Percentiles rank a stretch among this genome's conserved stretches.
Evolutionary conservation across 1,140 invertebrate species (phyloP).

Genomic region (Ceratoteleas bidentatus): DNA sequence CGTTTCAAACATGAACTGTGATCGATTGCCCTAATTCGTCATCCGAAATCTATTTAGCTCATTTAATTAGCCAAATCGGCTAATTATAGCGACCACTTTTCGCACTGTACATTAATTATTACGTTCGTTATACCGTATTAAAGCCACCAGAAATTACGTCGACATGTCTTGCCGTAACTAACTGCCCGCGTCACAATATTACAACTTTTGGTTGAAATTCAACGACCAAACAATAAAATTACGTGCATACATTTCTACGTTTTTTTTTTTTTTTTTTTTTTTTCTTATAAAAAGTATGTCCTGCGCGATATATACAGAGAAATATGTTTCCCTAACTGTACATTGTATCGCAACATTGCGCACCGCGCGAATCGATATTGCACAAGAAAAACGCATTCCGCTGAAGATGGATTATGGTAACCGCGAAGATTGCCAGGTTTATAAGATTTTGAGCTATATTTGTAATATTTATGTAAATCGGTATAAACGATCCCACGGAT

Average conservation of each 20-base stretch:
- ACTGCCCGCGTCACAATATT: too few relatives aligned
- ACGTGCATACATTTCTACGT: background rate
- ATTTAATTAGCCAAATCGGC: too few relatives aligned
- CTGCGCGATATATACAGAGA: conserved; percentile 2
- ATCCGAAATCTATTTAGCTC: too few relatives aligned
- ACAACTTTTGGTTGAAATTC: too few relatives aligned
- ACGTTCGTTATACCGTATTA: too few relatives aligned
- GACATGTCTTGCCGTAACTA: too few relatives aligned
- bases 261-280: too few relatives aligned
- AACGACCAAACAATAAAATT: background rate
- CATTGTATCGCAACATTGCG: conserved; percentile 18
- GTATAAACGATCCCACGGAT: conserved; percentile 52
- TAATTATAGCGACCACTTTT: too few relatives aligned
- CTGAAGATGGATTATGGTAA: conserved; percentile 23
- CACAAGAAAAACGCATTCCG: conserved; percentile 7
- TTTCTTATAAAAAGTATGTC: background rate
- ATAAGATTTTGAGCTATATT: conserved; percentile 66
- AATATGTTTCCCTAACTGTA: conserved; percentile 30
- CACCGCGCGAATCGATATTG: conserved; percentile 19
- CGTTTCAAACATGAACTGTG: too few relatives aligned
- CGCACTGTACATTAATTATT: too few relatives aligned
- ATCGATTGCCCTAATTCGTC: too few relatives aligned
- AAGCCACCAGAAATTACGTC: too few relatives aligned
- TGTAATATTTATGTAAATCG: conserved; percentile 69
- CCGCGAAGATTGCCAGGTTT: conserved; percentile 24